These are phyloP conservation scores for Cantharis lateralis DNA, from an alignment of 2,888 invertebrate species.

Conservation along the genomic window DNA sequence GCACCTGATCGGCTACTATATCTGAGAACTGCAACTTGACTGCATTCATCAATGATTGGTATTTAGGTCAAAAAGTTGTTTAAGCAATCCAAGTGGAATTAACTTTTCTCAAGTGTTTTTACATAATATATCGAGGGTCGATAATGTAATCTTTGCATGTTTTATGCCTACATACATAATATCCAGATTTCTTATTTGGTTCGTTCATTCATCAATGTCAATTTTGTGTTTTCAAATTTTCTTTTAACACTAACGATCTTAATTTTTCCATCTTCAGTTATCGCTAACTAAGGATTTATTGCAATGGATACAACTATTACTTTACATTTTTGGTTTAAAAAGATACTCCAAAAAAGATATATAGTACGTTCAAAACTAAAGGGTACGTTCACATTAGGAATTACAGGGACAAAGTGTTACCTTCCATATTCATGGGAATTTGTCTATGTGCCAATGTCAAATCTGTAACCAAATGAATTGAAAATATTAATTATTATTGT, in stretches of 20 bases:
- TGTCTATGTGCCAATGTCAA: not conserved
- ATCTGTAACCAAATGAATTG: not conserved
- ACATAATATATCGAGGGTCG: not conserved
- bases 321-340: too few relatives aligned
- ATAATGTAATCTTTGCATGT: too few relatives aligned
- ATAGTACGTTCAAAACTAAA: too few relatives aligned
- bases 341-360: too few relatives aligned
- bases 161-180: too few relatives aligned
- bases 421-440: not conserved
- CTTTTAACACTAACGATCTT: too few relatives aligned
- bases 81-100: not conserved
- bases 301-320: too few relatives aligned
- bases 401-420: not conserved
- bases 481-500: not conserved
- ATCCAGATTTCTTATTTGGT: not conserved
- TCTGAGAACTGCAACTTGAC: not conserved
- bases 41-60: not conserved
- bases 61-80: not conserved
- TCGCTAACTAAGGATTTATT: too few relatives aligned
- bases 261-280: too few relatives aligned
- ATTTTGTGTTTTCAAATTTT: too few relatives aligned
- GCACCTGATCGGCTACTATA: constrained; percentile 63
- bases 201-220: not conserved
- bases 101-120: not conserved
- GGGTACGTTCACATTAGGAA: not conserved